Percentiles rank a stretch among this genome's conserved stretches.
Evolutionary conservation across 2,888 invertebrate species (phyloP).

Genomic region (Drosophila seclusa): DNA sequence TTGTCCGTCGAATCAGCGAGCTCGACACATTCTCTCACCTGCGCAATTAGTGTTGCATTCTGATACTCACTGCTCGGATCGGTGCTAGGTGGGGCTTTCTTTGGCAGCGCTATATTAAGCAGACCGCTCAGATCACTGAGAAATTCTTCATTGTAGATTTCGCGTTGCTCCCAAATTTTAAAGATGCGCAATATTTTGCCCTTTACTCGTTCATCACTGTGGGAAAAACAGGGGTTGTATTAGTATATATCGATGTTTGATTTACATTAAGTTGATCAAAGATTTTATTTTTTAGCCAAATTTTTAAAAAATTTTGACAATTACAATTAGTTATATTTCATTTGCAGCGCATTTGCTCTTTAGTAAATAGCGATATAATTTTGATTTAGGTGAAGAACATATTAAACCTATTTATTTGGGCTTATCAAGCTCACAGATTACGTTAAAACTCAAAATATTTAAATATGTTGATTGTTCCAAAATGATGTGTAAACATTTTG

Average conservation of each 20-base stretch:
- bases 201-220: constrained; percentile 94
- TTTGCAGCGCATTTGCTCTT: background rate
- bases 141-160: constrained; percentile 95
- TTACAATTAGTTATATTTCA: too few species aligned
- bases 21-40: constrained; percentile 90
- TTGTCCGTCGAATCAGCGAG: constrained; percentile 90
- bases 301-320: too few species aligned
- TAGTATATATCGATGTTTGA: background rate
- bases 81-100: constrained; percentile 74
- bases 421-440: background rate
- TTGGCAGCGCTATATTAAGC: constrained; percentile 90
- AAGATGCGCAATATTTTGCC: constrained; percentile 95
- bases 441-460: background rate
- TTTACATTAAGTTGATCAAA: background rate
- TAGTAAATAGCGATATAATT: background rate
- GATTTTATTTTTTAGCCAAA: background rate
- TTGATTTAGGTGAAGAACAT: background rate
- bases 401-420: background rate
- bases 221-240: constrained; percentile 43
- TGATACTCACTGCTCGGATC: constrained; percentile 82
- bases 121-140: constrained; percentile 94
- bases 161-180: constrained; percentile 97
- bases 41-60: constrained; percentile 89
- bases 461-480: background rate
- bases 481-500: too few species aligned